Percentiles rank a stretch among this genome's conserved stretches.
phyloP scores from a whole-genome alignment of 1,140 invertebrate genomes.

The Lutraria rhynchaena region DNA sequence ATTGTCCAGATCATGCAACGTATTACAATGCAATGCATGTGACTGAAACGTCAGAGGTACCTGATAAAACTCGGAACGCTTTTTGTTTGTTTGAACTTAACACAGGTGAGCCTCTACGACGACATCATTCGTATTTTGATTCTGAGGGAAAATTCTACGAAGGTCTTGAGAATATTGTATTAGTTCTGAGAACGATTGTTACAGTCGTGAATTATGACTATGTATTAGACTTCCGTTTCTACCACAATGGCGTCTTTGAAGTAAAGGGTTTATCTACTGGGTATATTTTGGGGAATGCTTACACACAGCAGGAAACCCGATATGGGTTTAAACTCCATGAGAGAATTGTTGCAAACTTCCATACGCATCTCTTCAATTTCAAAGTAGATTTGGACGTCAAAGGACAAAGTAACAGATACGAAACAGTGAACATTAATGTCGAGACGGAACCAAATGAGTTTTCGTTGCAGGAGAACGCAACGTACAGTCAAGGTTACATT shows the following conservation, averaged over 20 bases:
- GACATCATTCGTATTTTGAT: slow-evolving; percentile 61
- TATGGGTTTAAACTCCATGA: slow-evolving; percentile 67
- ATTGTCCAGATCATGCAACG: slow-evolving; percentile 75
- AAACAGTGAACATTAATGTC: slow-evolving; percentile 63
- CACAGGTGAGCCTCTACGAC: slow-evolving; percentile 66
- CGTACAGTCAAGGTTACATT: slow-evolving; percentile 50
- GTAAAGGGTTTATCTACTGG: slow-evolving; percentile 67
- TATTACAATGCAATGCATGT: slow-evolving; percentile 61
- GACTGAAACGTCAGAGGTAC: slow-evolving; percentile 32
- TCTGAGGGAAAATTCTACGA: slow-evolving; percentile 63
- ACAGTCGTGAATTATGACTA: slow-evolving; percentile 74
- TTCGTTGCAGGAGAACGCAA: slow-evolving; percentile 58
- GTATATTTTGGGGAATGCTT: slow-evolving; percentile 62
- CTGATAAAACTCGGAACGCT: slow-evolving; percentile 50
- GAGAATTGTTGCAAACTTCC: slow-evolving; percentile 62
- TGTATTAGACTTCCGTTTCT: slow-evolving; percentile 73
- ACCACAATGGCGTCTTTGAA: slow-evolving; percentile 72
- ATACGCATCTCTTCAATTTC: slow-evolving; percentile 74
- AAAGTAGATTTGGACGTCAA: slow-evolving; percentile 72
- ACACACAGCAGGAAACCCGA: slow-evolving; percentile 37
- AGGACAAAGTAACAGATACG: slow-evolving; percentile 68
- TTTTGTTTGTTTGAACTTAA: slow-evolving; percentile 79
- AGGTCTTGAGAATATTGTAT: slow-evolving; percentile 64
- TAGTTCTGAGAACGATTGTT: slow-evolving; percentile 70
- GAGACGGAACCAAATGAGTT: slow-evolving; percentile 56